phyloP scores from a whole-genome alignment of 2,113 vertebrate species.

The Lasiurus borealis region DNA sequence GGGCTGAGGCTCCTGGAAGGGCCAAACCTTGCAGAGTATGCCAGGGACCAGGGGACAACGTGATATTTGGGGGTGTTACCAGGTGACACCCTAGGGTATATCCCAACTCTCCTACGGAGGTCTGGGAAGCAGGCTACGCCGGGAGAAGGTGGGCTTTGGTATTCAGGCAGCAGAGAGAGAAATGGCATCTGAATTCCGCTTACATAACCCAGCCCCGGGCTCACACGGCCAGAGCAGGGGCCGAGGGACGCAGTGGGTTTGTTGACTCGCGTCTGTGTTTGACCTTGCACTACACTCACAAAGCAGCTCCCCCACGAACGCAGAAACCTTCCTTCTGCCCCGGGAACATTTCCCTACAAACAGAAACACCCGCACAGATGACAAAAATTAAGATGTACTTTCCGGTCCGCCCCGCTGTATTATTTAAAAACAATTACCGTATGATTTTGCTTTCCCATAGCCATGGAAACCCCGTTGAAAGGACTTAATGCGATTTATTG shows the following conservation, averaged over 20 bases:
- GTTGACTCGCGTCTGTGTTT: conserved; percentile 60
- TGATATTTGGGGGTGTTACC: not conserved
- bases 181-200: conserved; percentile 6
- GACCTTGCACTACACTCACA: conserved; percentile 48
- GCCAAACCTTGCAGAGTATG: not conserved
- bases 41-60: not conserved
- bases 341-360: conserved; percentile 63
- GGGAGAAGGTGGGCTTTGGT: not conserved
- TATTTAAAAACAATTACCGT: conserved; percentile 80
- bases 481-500: conserved; percentile 79
- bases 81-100: not conserved
- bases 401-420: conserved; percentile 55
- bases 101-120: not conserved
- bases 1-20: not conserved
- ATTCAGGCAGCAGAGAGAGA: not conserved
- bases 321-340: conserved; percentile 26
- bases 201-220: not conserved
- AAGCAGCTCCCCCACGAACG: conserved; percentile 32
- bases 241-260: not conserved
- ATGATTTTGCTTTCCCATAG: conserved; percentile 77
- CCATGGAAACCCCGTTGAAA: conserved; percentile 80
- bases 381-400: conserved; percentile 78
- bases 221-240: not conserved
- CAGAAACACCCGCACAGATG: conserved; percentile 27
- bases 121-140: not conserved